A percentile compares a stretch with the other conserved stretches of the same genome.
Evolutionary conservation across 2,113 vertebrate species (phyloP).

Genomic region (Oophaga pumilio): DNA sequence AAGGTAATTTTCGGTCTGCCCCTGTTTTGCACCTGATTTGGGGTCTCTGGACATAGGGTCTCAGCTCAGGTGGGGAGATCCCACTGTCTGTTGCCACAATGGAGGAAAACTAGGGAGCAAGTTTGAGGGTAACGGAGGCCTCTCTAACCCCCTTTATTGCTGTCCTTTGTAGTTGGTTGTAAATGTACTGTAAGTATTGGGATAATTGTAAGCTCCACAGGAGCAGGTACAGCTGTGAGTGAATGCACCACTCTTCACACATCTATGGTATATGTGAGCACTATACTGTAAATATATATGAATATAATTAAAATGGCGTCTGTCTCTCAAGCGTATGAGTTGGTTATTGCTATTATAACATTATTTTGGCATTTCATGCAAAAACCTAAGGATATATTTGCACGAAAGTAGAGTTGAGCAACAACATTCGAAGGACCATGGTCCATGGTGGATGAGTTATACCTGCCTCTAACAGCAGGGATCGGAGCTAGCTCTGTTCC

Average conservation of each 20-base stretch:
- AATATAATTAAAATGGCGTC: neutral
- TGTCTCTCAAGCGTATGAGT: neutral
- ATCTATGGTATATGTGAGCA: neutral
- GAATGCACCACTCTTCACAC: neutral
- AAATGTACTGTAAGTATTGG: neutral
- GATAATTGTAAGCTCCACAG: neutral
- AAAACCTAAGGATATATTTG: neutral
- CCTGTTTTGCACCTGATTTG: too few relatives aligned
- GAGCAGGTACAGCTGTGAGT: neutral
- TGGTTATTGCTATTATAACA: neutral
- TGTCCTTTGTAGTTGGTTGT: neutral
- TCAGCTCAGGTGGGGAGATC: too few relatives aligned
- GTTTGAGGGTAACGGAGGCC: neutral
- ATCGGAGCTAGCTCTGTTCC: too few relatives aligned
- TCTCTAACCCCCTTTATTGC: neutral
- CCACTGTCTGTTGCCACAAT: too few relatives aligned
- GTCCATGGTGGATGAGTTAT: too few relatives aligned
- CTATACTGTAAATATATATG: neutral
- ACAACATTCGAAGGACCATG: too few relatives aligned
- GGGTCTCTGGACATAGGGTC: too few relatives aligned
- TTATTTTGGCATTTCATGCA: neutral
- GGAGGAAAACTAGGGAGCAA: too few relatives aligned
- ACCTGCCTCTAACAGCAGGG: too few relatives aligned
- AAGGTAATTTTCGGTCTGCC: too few relatives aligned
- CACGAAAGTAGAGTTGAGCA: too few relatives aligned